Evolutionary conservation across 2,888 invertebrate genomes (phyloP).

Genomic region (Tinea pellionella): DNA sequence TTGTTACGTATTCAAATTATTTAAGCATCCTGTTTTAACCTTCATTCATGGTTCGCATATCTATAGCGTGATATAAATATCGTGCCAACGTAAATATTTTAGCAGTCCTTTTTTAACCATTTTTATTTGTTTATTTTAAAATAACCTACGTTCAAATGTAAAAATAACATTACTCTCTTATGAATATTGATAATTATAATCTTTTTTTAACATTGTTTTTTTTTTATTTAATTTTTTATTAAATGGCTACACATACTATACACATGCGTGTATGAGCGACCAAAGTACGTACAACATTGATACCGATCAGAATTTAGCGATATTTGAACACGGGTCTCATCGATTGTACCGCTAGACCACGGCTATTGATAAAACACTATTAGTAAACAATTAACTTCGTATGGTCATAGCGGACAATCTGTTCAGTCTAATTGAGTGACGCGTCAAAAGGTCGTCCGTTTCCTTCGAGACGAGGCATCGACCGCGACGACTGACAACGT

Average conservation of each 20-base stretch:
- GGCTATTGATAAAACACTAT: no score
- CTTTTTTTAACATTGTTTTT: neutral
- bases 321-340: no score
- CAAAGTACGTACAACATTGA: no score
- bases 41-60: constrained; percentile 10
- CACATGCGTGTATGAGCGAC: no score
- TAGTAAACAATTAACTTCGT: neutral
- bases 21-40: constrained; percentile 51
- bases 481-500: constrained; percentile 6
- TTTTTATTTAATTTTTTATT: no score
- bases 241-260: no score
- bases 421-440: constrained; percentile 13
- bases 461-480: constrained; percentile 10
- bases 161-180: neutral
- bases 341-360: no score
- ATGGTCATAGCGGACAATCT: neutral
- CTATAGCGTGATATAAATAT: constrained; percentile 1
- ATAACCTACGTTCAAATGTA: neutral
- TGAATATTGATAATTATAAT: neutral
- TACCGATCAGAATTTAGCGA: no score
- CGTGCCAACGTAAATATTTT: neutral
- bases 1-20: constrained; percentile 69
- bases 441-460: constrained; percentile 12
- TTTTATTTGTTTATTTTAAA: neutral
- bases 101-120: neutral